phyloP scores from a whole-genome alignment of 2,888 invertebrate species.

The Saturnia japonica region DNA sequence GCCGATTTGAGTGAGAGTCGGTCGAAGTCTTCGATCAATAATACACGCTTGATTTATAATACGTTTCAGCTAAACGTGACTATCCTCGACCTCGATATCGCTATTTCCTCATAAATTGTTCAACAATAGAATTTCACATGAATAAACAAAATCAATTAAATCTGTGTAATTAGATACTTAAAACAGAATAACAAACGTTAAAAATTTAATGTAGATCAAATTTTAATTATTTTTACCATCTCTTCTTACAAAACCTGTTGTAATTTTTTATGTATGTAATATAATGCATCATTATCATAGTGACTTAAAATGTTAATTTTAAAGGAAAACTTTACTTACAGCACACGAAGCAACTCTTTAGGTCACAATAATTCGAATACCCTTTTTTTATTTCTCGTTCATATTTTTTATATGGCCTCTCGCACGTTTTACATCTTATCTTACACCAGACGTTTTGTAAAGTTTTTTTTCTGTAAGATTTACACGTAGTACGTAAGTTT shows the following conservation, averaged over 20 bases:
- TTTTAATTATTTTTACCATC: background rate
- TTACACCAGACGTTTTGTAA: constrained; percentile 55
- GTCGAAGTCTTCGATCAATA: too few species aligned
- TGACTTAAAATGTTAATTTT: background rate
- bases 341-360: background rate
- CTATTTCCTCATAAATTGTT: background rate
- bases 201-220: background rate
- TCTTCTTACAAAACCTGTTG: background rate
- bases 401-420: constrained; percentile 24
- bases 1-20: too few species aligned
- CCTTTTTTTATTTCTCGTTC: constrained; percentile 19
- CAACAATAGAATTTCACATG: background rate
- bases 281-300: background rate
- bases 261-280: background rate
- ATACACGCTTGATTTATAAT: too few species aligned
- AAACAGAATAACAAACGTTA: background rate
- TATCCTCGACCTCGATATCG: too few species aligned
- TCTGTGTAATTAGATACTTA: background rate
- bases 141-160: background rate
- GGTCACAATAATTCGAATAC: background rate
- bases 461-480: constrained; percentile 51
- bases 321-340: background rate
- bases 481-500: constrained; percentile 49
- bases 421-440: constrained; percentile 45
- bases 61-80: too few species aligned